Conservation (phyloP, 1,140 invertebrate species). For the Belonocnema kinseyi region DNA sequence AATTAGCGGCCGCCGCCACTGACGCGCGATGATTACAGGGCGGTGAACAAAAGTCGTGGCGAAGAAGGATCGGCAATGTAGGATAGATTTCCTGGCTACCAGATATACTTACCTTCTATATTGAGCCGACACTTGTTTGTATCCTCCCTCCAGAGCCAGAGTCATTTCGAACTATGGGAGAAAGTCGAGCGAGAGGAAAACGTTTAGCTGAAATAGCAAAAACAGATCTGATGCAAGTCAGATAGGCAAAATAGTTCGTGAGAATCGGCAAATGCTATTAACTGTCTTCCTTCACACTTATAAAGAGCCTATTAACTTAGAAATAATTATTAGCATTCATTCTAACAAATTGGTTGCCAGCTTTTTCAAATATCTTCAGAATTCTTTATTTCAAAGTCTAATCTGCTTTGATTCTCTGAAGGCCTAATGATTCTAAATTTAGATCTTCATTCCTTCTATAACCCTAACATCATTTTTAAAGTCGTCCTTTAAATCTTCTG, state of each 20-base stretch:
- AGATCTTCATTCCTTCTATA: too few species aligned
- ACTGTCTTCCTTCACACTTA: background rate
- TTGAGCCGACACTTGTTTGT: constrained; percentile 36
- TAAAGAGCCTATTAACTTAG: background rate
- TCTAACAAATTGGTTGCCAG: too few species aligned
- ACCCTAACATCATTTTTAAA: too few species aligned
- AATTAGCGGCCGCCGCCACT: constrained; percentile 75
- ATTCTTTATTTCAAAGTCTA: too few species aligned
- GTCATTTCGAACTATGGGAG: constrained; percentile 44
- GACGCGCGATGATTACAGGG: constrained; percentile 75
- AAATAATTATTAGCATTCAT: too few species aligned
- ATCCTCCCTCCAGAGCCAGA: constrained; percentile 34
- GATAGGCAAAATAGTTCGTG: constrained; percentile 24
- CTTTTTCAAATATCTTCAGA: too few species aligned
- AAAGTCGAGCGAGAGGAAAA: background rate
- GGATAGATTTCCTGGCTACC: constrained; percentile 63
- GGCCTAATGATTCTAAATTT: too few species aligned
- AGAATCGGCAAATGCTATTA: constrained; percentile 15
- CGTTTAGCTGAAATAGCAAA: constrained; percentile 17
- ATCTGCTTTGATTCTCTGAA: too few species aligned
- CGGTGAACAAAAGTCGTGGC: constrained; percentile 71
- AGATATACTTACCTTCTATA: constrained; percentile 60
- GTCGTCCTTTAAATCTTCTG: too few species aligned
- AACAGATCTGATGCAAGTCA: background rate
- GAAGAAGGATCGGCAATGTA: constrained; percentile 45